Evolutionary conservation across 2,888 invertebrate species (phyloP).

Genomic region (Adelognathus sp.): DNA sequence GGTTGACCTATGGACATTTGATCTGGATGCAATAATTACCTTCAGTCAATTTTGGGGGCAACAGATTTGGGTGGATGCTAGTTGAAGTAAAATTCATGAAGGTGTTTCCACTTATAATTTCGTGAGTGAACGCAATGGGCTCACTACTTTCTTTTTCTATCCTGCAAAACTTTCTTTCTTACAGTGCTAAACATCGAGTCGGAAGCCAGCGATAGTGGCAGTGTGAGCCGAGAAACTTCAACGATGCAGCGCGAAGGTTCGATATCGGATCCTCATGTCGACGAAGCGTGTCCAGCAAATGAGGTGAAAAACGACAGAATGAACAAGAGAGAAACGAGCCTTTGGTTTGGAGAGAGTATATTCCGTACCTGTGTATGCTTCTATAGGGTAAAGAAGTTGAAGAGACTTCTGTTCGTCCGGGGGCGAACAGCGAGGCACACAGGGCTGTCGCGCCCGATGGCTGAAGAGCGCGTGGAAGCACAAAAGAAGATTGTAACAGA

Average conservation of each 20-base stretch:
- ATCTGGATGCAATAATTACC: too few species aligned
- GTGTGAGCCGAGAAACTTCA: neutral
- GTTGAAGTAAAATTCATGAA: too few species aligned
- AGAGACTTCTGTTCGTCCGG: too few species aligned
- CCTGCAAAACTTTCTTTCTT: neutral
- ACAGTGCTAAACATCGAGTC: neutral
- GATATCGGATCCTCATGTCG: constrained; percentile 27
- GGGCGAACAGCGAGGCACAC: constrained; percentile 39
- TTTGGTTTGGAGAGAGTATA: neutral
- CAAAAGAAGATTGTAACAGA: constrained; percentile 25
- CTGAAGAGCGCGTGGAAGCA: constrained; percentile 1
- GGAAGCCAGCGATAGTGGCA: neutral
- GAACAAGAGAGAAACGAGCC: neutral
- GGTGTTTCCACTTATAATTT: too few species aligned
- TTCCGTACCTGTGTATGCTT: constrained; percentile 5
- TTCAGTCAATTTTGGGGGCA: too few species aligned
- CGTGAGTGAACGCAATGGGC: neutral
- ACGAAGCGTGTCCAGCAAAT: constrained; percentile 33
- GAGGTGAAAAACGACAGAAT: constrained; percentile 20
- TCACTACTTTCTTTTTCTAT: too few species aligned
- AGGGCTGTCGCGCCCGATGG: constrained; percentile 37
- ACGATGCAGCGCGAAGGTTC: neutral
- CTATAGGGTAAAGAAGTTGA: constrained; percentile 29
- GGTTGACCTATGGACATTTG: too few species aligned
- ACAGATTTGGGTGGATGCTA: too few species aligned